A percentile compares a stretch with the other conserved stretches of the same genome.
Conservation (phyloP, 1,140 invertebrate species). For the Dreissena rostriformis region DNA sequence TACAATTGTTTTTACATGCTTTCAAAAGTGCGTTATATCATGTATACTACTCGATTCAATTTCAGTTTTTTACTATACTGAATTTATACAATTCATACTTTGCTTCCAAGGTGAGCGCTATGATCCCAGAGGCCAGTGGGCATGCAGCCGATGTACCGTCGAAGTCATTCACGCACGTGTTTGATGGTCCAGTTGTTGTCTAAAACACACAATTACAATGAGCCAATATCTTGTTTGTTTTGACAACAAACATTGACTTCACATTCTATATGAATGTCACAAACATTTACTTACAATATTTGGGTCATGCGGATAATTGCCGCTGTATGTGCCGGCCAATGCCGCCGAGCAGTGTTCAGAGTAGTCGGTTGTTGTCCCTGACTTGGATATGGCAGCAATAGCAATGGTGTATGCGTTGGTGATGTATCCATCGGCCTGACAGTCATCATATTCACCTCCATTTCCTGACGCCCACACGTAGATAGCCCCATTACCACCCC, state of each 20-base stretch:
- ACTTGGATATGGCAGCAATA: constrained; percentile 97
- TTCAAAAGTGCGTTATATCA: too few species aligned
- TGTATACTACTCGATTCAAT: too few species aligned
- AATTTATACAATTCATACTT: constrained; percentile 38
- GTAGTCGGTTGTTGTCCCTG: constrained; percentile 93
- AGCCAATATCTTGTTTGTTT: too few species aligned
- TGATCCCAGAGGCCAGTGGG: constrained; percentile 23
- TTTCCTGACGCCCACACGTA: constrained; percentile 99
- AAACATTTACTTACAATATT: constrained; percentile 13
- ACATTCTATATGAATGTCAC: too few species aligned
- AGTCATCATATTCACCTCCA: constrained; percentile 96
- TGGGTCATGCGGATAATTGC: constrained; percentile 80
- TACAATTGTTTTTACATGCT: too few species aligned
- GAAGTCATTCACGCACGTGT: constrained; percentile 10
- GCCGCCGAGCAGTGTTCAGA: constrained; percentile 98
- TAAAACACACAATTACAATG: not conserved
- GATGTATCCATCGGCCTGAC: constrained; percentile 99
- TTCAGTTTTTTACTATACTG: too few species aligned
- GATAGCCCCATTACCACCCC: constrained; percentile 97
- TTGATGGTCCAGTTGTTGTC: constrained; percentile 1
- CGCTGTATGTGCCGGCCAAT: constrained; percentile 96
- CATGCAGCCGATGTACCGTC: constrained; percentile 29
- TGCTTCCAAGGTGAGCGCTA: constrained; percentile 27
- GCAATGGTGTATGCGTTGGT: constrained; percentile 99
- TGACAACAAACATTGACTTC: too few species aligned